Evolutionary conservation across 1,140 invertebrate genomes (phyloP).

Genomic region (Elymnias hypermnestra): DNA sequence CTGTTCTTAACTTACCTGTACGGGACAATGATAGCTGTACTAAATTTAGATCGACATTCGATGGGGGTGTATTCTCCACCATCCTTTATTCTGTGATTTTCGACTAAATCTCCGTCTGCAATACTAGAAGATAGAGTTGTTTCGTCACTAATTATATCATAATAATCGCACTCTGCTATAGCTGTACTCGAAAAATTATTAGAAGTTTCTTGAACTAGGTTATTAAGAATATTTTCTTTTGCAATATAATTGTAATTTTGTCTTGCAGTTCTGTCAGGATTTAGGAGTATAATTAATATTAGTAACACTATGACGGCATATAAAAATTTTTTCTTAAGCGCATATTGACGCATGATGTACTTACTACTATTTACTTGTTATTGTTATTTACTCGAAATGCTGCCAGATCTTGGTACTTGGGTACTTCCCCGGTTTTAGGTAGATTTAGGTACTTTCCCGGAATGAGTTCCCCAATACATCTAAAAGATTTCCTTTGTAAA

Average conservation of each 20-base stretch:
- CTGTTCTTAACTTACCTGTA: conserved; percentile 60
- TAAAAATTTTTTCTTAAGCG: conserved; percentile 46
- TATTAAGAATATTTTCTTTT: conserved; percentile 45
- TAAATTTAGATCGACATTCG: conserved; percentile 61
- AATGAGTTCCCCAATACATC: too few species aligned
- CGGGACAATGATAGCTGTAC: conserved; percentile 67
- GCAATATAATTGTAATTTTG: conserved; percentile 48
- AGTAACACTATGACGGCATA: conserved; percentile 32
- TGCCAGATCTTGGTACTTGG: too few species aligned
- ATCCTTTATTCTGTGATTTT: conserved; percentile 51
- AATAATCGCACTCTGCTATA: conserved; percentile 52
- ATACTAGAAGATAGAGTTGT: conserved; percentile 40
- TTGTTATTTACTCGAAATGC: too few species aligned
- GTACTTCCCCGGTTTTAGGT: too few species aligned
- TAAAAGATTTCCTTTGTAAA: too few species aligned
- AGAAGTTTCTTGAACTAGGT: conserved; percentile 36
- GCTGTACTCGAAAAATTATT: conserved; percentile 51
- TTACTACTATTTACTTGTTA: too few species aligned
- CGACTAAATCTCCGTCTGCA: conserved; percentile 48
- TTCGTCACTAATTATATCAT: conserved; percentile 46
- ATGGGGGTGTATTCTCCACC: conserved; percentile 56
- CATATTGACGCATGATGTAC: conserved; percentile 27
- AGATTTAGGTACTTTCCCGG: too few species aligned
- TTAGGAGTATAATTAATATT: conserved; percentile 44
- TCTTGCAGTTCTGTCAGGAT: conserved; percentile 43